phyloP scores from a whole-genome alignment of 1,140 invertebrate genomes.

The Choristoneura fumiferana region DNA sequence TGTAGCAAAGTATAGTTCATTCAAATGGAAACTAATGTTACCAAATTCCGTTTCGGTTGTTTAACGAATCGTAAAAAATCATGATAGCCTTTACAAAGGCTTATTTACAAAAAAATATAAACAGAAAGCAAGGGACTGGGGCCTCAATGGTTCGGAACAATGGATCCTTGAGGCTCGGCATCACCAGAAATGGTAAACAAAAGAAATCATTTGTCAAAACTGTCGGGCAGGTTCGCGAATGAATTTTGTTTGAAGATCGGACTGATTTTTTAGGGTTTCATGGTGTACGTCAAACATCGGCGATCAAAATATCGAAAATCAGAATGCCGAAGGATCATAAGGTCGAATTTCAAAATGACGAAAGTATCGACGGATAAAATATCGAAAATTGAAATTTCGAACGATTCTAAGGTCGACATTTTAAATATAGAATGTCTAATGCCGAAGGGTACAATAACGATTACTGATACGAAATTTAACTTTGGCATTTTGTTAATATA shows the following conservation, averaged over 20 bases:
- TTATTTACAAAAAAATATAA: conserved; percentile 17
- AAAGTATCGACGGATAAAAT: too few relatives aligned
- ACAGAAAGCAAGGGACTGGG: conserved; percentile 5
- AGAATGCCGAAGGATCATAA: too few relatives aligned
- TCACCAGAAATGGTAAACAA: conserved; percentile 18
- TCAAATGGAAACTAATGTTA: background rate
- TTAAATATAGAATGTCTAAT: too few relatives aligned
- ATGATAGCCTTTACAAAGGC: conserved; percentile 12
- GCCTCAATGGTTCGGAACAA: conserved; percentile 14
- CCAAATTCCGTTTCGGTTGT: conserved; percentile 6
- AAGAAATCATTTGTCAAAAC: conserved; percentile 12
- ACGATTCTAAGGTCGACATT: too few relatives aligned
- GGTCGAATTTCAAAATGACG: background rate
- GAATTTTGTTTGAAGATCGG: conserved; percentile 14
- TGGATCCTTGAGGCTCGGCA: conserved; percentile 11
- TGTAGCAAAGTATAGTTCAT: too few relatives aligned
- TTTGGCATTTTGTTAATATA: too few relatives aligned
- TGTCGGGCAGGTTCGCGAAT: conserved; percentile 5
- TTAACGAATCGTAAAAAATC: conserved; percentile 16
- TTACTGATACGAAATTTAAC: too few relatives aligned
- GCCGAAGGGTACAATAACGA: too few relatives aligned
- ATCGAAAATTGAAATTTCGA: too few relatives aligned
- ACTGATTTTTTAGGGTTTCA: conserved; percentile 10
- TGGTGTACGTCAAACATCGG: background rate
- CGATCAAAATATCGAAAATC: too few relatives aligned